These are phyloP conservation scores for Galeruca laticollis DNA, from an alignment of 2,888 invertebrate species.

Conservation along the genomic window DNA sequence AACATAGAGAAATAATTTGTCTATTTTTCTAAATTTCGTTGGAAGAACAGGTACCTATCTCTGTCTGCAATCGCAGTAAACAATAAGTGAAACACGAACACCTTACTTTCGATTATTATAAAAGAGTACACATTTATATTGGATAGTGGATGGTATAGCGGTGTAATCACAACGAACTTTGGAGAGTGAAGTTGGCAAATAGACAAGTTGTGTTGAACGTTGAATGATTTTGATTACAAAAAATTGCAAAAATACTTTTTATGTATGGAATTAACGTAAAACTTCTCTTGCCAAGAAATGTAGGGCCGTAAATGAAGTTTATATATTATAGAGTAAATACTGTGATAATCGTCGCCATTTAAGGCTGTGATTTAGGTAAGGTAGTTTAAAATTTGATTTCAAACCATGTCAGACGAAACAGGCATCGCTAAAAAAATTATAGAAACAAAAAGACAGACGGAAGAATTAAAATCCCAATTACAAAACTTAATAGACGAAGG, in stretches of 20 bases:
- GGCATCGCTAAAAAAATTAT: conserved; percentile 54
- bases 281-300: background rate
- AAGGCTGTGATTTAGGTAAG: conserved; percentile 25
- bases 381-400: conserved; percentile 6
- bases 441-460: conserved; percentile 62
- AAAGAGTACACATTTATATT: too few relatives aligned
- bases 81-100: too few relatives aligned
- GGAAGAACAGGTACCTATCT: too few relatives aligned
- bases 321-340: conserved; percentile 3
- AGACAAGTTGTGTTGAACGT: too few relatives aligned
- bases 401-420: conserved; percentile 37
- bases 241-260: background rate
- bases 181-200: too few relatives aligned
- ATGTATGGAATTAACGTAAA: background rate
- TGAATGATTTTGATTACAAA: too few relatives aligned
- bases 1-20: too few relatives aligned
- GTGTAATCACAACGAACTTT: too few relatives aligned
- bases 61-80: too few relatives aligned
- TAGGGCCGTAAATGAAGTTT: background rate
- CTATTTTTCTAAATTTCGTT: too few relatives aligned
- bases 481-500: conserved; percentile 59
- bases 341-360: conserved; percentile 25
- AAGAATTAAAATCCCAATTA: conserved; percentile 60
- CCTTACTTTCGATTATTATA: too few relatives aligned
- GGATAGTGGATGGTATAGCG: too few relatives aligned